A percentile compares a stretch with the other conserved stretches of the same genome.
These are phyloP conservation scores for Cephalopterus ornatus DNA, from an alignment of 2,113 vertebrate species.

Conservation along the genomic window DNA sequence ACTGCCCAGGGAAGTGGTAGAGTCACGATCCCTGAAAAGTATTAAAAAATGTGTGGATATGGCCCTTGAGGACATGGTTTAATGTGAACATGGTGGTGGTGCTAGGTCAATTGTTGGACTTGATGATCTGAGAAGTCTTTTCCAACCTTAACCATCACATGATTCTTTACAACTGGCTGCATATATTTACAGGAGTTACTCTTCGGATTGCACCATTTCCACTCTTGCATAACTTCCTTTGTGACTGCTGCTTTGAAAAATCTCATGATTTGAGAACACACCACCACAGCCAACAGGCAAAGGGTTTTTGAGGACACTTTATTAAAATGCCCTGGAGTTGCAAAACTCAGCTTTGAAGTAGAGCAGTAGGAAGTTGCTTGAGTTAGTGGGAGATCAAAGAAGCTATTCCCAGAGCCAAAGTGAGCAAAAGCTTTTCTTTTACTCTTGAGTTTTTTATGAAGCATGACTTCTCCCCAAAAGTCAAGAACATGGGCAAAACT, in stretches of 20 bases:
- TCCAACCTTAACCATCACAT: not conserved
- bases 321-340: conserved; percentile 46
- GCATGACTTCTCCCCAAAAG: not conserved
- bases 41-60: not conserved
- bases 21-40: not conserved
- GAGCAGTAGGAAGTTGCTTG: conserved; percentile 20
- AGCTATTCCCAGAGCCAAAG: not conserved
- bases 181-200: not conserved
- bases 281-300: not conserved
- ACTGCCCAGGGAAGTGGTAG: not conserved
- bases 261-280: not conserved
- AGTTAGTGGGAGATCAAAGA: conserved; percentile 49
- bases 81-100: not conserved
- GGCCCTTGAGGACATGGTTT: not conserved
- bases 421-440: conserved; percentile 32
- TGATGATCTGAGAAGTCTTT: not conserved
- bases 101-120: not conserved
- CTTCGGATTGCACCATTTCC: not conserved
- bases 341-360: conserved; percentile 56
- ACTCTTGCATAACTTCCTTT: not conserved
- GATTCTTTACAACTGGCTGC: not conserved
- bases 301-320: conserved; percentile 19
- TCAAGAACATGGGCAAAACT: not conserved
- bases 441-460: not conserved
- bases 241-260: not conserved